A percentile compares a stretch with the other conserved stretches of the same genome.
Evolutionary conservation across 2,797 vertebrate species (phyloP).

Genomic region (Sylvia borin): DNA sequence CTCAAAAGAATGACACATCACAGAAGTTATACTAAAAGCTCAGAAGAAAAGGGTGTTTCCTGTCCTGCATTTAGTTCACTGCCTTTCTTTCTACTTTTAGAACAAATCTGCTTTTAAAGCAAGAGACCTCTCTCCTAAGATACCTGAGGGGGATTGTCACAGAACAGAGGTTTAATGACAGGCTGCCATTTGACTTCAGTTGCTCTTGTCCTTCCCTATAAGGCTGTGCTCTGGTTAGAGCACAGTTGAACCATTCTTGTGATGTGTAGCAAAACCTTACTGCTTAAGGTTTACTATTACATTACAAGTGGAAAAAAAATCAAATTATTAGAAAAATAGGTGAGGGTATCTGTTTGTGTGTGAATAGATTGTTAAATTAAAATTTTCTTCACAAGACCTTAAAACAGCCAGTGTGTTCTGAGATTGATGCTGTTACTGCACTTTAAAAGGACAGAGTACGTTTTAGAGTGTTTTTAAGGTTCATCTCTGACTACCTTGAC

Average conservation of each 20-base stretch:
- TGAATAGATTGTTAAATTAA: background rate
- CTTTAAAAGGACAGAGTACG: background rate
- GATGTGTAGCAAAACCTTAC: background rate
- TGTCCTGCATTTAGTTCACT: background rate
- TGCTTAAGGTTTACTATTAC: background rate
- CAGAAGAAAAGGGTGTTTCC: background rate
- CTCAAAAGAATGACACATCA: background rate
- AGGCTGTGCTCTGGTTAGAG: background rate
- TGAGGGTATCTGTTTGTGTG: background rate
- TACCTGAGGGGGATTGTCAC: background rate
- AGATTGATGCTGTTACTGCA: background rate
- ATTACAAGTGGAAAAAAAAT: background rate
- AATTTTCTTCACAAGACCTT: background rate
- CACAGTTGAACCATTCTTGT: background rate
- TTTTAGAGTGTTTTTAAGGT: background rate
- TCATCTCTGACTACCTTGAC: slow-evolving; percentile 3
- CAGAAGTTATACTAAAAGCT: background rate
- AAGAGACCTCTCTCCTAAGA: background rate
- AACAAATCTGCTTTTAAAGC: background rate
- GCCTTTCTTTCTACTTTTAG: background rate
- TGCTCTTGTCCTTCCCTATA: background rate
- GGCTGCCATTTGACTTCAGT: background rate
- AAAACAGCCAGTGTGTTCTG: background rate
- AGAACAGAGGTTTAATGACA: background rate
- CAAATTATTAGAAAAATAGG: background rate